phyloP scores from a whole-genome alignment of 2,113 vertebrate species.

The Heliornis fulica region DNA sequence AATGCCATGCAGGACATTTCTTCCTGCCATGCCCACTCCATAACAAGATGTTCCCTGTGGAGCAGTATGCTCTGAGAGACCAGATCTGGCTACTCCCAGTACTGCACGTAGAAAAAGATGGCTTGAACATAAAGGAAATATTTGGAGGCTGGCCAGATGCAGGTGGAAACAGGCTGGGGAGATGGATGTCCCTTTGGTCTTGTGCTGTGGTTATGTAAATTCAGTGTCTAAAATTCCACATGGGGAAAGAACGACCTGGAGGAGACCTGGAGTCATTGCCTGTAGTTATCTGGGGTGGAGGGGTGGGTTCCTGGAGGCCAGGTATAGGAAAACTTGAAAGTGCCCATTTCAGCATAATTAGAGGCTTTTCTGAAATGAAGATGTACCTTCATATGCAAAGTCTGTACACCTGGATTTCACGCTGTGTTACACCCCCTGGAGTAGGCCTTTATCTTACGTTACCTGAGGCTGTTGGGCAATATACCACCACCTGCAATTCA shows the following conservation, averaged over 20 bases:
- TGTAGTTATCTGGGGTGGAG: background rate
- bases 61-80: background rate
- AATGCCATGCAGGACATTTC: background rate
- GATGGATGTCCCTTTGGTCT: background rate
- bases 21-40: background rate
- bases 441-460: background rate
- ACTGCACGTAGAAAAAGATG: background rate
- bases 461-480: background rate
- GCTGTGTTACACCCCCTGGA: background rate
- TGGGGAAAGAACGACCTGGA: background rate
- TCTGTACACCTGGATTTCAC: background rate
- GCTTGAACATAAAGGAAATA: background rate
- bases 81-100: background rate
- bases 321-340: background rate
- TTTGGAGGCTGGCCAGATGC: background rate
- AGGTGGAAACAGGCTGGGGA: background rate
- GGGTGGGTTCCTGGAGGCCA: background rate
- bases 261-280: background rate
- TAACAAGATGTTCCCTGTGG: background rate
- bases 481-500: background rate
- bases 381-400: background rate
- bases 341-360: background rate
- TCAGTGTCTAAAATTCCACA: background rate
- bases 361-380: constrained; percentile 7
- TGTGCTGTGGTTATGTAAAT: background rate